Evolutionary conservation across 2,888 invertebrate genomes (phyloP).

Genomic region (Parapristionchus giblindavisi): DNA sequence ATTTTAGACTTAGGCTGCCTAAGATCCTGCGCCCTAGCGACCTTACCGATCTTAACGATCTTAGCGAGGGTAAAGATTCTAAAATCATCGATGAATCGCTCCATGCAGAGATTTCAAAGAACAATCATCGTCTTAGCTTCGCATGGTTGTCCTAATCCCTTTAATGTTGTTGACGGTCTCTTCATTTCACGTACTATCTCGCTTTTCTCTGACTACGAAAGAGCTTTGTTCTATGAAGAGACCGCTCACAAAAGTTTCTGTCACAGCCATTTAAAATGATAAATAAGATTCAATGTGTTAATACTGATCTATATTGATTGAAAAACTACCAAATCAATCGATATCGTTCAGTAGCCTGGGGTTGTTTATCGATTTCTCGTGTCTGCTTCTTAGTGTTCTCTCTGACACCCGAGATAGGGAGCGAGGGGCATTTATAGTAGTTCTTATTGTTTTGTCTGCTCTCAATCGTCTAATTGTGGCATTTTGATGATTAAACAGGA

Average conservation of each 20-base stretch:
- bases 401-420: too few relatives aligned
- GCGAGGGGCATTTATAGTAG: too few relatives aligned
- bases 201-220: background rate
- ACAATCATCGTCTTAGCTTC: background rate
- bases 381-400: background rate
- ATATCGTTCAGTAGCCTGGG: background rate
- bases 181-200: background rate
- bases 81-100: slow-evolving; percentile 9
- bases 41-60: slow-evolving; percentile 14
- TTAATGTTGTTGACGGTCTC: background rate
- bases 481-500: too few relatives aligned
- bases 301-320: too few relatives aligned
- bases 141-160: slow-evolving; percentile 25
- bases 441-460: too few relatives aligned
- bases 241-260: background rate
- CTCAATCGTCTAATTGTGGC: too few relatives aligned
- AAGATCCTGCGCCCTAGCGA: background rate
- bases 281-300: too few relatives aligned
- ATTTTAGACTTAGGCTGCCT: too few relatives aligned
- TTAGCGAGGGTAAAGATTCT: background rate
- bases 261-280: background rate
- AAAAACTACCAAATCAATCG: slow-evolving; percentile 15
- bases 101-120: slow-evolving; percentile 13
- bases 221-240: background rate
- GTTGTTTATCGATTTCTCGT: slow-evolving; percentile 7